A percentile compares a stretch with the other conserved stretches of the same genome.
Evolutionary conservation across 2,888 invertebrate species (phyloP).

Genomic region (Muschampia staudingeri): DNA sequence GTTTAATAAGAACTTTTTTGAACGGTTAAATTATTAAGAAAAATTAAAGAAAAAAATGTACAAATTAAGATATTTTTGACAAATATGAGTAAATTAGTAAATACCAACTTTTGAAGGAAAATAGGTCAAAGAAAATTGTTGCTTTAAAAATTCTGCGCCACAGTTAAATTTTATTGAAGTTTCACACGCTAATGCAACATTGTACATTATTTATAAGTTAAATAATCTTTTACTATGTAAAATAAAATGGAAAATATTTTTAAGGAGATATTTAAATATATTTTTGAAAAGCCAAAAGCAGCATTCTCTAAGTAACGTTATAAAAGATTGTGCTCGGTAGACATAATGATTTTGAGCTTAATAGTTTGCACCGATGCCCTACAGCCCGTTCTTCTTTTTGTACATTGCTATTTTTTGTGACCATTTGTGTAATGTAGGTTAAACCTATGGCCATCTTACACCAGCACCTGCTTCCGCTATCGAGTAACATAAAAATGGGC

Average conservation of each 20-base stretch:
- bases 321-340: not conserved
- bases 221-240: too few relatives aligned
- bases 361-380: not conserved
- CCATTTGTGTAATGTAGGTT: not conserved
- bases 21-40: too few relatives aligned
- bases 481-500: not conserved
- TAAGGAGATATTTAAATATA: not conserved
- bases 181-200: too few relatives aligned
- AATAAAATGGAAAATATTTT: not conserved
- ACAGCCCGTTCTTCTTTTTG: not conserved
- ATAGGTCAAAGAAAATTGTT: too few relatives aligned
- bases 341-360: not conserved
- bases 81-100: too few relatives aligned
- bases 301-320: not conserved
- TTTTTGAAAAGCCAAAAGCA: not conserved
- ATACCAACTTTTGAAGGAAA: too few relatives aligned
- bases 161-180: too few relatives aligned
- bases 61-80: too few relatives aligned
- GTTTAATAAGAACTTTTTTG: too few relatives aligned
- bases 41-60: too few relatives aligned
- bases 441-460: not conserved
- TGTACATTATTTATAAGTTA: too few relatives aligned
- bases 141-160: too few relatives aligned
- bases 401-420: slow-evolving; percentile 5
- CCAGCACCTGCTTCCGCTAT: not conserved